Evolutionary conservation across 2,888 invertebrate genomes (phyloP).

Genomic region (Drosophila mimica): DNA sequence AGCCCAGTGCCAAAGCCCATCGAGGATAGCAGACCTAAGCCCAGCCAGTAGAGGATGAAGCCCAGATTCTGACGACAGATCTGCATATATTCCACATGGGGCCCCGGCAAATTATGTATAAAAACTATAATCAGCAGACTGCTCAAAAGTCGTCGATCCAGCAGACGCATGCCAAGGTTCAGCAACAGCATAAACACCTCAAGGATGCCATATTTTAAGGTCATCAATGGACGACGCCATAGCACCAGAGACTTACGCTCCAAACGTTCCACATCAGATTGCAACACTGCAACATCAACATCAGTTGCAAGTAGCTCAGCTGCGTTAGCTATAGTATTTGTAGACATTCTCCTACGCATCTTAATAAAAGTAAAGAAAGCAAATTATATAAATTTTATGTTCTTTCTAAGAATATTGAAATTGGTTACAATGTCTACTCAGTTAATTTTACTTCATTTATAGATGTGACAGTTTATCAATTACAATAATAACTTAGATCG

Average conservation of each 20-base stretch:
- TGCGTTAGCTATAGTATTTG: slow-evolving; percentile 4
- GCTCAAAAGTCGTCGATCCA: slow-evolving; percentile 78
- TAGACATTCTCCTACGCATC: slow-evolving; percentile 50
- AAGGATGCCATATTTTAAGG: slow-evolving; percentile 91
- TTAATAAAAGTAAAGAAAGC: slow-evolving; percentile 4
- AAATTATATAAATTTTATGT: not conserved
- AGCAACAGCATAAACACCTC: slow-evolving; percentile 89
- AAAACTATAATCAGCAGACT: slow-evolving; percentile 69
- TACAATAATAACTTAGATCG: too few relatives aligned
- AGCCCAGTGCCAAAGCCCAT: slow-evolving; percentile 99
- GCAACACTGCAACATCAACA: slow-evolving; percentile 8
- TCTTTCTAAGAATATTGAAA: not conserved
- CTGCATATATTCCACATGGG: slow-evolving; percentile 81
- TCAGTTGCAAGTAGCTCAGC: slow-evolving; percentile 1
- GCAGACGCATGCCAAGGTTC: slow-evolving; percentile 86
- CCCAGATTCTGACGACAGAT: slow-evolving; percentile 79
- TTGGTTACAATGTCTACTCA: slow-evolving; percentile 6
- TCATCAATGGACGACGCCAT: slow-evolving; percentile 92
- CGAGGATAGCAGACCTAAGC: slow-evolving; percentile 97
- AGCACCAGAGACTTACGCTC: slow-evolving; percentile 90
- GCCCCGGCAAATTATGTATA: slow-evolving; percentile 82
- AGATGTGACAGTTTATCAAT: not conserved
- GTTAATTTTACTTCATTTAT: not conserved
- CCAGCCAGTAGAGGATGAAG: slow-evolving; percentile 92
- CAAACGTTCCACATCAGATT: slow-evolving; percentile 84